Evolutionary conservation across 1,140 invertebrate genomes (phyloP), one percentile per base, ranked within the genome.

Genomic region (Drosophila gunungcola): DNA sequence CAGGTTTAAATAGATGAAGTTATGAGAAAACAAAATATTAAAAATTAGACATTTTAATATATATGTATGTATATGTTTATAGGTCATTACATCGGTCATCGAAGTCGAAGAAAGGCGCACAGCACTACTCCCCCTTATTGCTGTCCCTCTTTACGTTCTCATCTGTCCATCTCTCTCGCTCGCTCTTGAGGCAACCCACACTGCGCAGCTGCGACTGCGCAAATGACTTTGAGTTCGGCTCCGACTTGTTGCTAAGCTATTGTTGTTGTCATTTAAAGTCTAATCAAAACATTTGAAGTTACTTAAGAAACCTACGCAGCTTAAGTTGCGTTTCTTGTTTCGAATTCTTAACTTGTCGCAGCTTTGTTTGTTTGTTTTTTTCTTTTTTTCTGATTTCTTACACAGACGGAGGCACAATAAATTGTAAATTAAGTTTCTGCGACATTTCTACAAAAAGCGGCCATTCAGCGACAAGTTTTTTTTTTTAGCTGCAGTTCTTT

Each of bases 211-310:
- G 38, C 57, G 57, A 60, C 78, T 81, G 79, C 79, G 73, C 80
- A 74, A 83, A 74, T 78, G 77, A 80, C 63, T 72, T 80, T 78
- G 65, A 58, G 53, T 58, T 43, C 39, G 62, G 73, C 54, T 53
- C 53, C 73, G 29, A 52, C 39, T 52, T 58, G 46, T 41, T 73
- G 39, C 69, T 62, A 4, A 32, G 62, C 62, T 57, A 56, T 60
- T 45, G 45, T 69, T 52, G 76, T 79, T 76, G 69, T 86, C 82
- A 76, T 88, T 86, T 86, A 82, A 86, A 86, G 82, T 88, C 83
- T 88, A 86, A 86, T 86, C 82, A 86, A 86, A 86, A 86, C 83
- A 86, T 88, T 88, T 86, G 83, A 86, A 86, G 82, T 86, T 86
- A 86, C 82, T 86, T 86, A 86, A 86, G 83, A 88, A 86, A 82